Conservation (phyloP, 2,888 invertebrate species). For the Agonopterix arenella region DNA sequence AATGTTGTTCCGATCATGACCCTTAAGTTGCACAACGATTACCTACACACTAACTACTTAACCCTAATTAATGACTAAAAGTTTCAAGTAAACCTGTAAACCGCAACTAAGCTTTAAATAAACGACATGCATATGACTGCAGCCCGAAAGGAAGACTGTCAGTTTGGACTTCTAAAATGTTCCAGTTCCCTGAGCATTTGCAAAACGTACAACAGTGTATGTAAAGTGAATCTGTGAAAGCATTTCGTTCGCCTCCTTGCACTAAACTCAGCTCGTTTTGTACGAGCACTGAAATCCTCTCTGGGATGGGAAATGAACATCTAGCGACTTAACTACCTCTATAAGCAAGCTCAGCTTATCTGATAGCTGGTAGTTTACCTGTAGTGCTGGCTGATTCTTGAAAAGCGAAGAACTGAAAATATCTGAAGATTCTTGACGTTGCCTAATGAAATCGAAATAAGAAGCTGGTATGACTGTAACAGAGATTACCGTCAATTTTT, state of each 20-base stretch:
- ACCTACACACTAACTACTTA: no score
- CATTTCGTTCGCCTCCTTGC: conserved; percentile 6
- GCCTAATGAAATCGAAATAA: no score
- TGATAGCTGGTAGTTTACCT: conserved; percentile 8
- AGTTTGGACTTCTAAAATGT: conserved; percentile 4
- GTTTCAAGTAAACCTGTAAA: not conserved
- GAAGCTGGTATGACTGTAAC: no score
- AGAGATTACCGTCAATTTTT: no score
- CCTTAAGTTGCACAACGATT: not conserved
- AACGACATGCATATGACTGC: not conserved
- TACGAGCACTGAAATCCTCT: conserved; percentile 20
- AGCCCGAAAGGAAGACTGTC: conserved; percentile 1
- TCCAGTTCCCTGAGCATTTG: conserved; percentile 1
- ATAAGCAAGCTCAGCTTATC: conserved; percentile 10
- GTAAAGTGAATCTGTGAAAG: conserved; percentile 8
- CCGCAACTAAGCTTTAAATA: not conserved
- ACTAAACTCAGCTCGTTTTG: conserved; percentile 13
- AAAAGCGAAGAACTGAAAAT: no score
- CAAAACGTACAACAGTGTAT: conserved; percentile 7
- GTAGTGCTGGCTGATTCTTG: not conserved
- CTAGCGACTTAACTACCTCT: not conserved
- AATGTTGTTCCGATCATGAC: no score
- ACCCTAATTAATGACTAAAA: no score
- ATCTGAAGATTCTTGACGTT: no score
- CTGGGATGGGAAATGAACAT: conserved; percentile 25